Evolutionary conservation across 2,113 vertebrate species (phyloP).

Genomic region (Vulpes lagopus): DNA sequence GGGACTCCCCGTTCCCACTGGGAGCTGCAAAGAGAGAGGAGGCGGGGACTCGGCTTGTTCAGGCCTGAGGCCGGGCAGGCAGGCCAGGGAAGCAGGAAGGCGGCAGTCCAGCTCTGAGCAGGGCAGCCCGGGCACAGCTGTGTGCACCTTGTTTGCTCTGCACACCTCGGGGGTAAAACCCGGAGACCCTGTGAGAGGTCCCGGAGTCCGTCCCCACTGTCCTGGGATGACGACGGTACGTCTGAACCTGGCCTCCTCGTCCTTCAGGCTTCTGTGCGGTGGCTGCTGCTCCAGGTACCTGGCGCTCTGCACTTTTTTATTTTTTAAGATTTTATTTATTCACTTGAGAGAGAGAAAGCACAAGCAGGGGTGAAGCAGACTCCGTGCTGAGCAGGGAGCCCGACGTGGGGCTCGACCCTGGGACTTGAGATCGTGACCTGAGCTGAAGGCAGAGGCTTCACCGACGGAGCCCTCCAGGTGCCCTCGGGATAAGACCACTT

Average conservation of each 20-base stretch:
- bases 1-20: background rate
- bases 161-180: background rate
- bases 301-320: background rate
- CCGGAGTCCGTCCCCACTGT: accelerated
- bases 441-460: too few relatives aligned
- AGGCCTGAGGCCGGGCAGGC: accelerated
- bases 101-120: accelerated
- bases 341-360: too few relatives aligned
- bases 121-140: background rate
- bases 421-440: too few relatives aligned
- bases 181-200: background rate
- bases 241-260: accelerated
- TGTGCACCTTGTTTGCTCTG: background rate
- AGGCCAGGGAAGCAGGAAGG: background rate
- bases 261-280: background rate
- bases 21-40: background rate
- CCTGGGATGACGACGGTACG: background rate
- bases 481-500: background rate
- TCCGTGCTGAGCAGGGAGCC: too few relatives aligned
- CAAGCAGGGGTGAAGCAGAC: too few relatives aligned
- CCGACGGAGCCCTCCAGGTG: too few relatives aligned
- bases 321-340: too few relatives aligned
- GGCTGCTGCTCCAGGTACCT: background rate
- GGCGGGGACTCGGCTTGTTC: background rate
- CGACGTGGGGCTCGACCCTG: too few relatives aligned